phyloP scores from a whole-genome alignment of 2,888 invertebrate genomes.

The Chymomyza caudatula region DNA sequence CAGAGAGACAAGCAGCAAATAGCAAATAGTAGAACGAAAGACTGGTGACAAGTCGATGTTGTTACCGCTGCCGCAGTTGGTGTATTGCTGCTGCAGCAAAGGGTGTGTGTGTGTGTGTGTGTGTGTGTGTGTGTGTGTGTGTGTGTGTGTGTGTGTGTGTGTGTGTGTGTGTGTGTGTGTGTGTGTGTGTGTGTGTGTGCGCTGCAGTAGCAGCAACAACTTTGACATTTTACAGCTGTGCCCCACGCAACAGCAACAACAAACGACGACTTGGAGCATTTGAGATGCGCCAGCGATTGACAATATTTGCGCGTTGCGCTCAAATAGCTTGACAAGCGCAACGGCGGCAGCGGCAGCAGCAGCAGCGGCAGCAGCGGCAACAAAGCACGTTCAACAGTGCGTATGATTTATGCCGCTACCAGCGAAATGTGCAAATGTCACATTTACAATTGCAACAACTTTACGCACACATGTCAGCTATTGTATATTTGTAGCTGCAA shows the following conservation, averaged over 20 bases:
- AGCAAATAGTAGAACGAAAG: conserved; percentile 7
- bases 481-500: not conserved
- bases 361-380: conserved; percentile 1
- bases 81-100: not conserved
- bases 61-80: not conserved
- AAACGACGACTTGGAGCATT: not conserved
- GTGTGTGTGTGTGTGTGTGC: conserved; percentile 32
- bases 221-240: conserved; percentile 48
- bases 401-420: conserved; percentile 61
- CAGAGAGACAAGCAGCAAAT: conserved; percentile 18
- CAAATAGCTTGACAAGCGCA: not conserved
- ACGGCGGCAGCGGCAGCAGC: not conserved
- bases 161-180: not conserved
- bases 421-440: conserved; percentile 49
- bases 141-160: too few relatives aligned
- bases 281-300: not conserved
- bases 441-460: conserved; percentile 6
- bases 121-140: conserved; percentile 18
- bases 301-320: not conserved
- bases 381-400: conserved; percentile 45
- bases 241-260: conserved; percentile 36
- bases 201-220: conserved; percentile 37
- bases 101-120: not conserved
- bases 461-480: not conserved
- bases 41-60: conserved; percentile 37